These are phyloP conservation scores for Calvadosia cruxmelitensis DNA, from an alignment of 30 jellyfish, hydroid and myxozoan species.

Conservation along the genomic window DNA sequence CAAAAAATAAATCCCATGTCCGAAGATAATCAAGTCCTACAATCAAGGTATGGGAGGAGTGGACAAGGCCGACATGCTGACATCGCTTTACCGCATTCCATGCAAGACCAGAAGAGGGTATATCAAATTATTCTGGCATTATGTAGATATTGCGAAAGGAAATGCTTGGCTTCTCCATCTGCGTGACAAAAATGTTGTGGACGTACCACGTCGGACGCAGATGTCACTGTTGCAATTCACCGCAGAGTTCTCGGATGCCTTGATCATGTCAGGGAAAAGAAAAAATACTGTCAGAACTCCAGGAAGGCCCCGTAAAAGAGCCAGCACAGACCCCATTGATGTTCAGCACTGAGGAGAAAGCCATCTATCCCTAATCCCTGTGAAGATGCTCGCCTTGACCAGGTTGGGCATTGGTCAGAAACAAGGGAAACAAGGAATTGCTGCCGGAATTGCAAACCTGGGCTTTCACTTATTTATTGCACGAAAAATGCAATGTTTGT, in stretches of 20 bases:
- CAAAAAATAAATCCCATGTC: conserved; percentile 34
- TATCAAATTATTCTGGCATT: conserved; percentile 38
- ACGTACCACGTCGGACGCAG: too few species aligned
- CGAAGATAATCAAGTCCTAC: conserved; percentile 33
- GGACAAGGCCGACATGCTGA: conserved; percentile 56
- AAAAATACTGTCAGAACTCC: too few species aligned
- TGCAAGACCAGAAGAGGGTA: conserved; percentile 49
- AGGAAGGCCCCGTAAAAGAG: too few species aligned
- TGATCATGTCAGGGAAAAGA: too few species aligned
- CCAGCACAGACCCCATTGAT: too few species aligned
- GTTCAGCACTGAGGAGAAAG: too few species aligned
- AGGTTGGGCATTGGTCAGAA: conserved; percentile 32
- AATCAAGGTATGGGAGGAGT: conserved; percentile 73
- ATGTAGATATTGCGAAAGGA: conserved; percentile 31
- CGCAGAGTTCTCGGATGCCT: too few species aligned
- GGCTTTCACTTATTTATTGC: conserved; percentile 12
- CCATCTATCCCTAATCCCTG: conserved; percentile 17
- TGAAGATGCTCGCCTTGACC: conserved; percentile 10
- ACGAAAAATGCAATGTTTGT: conserved; percentile 12
- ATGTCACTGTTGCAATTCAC: too few species aligned
- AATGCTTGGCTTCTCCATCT: conserved; percentile 36
- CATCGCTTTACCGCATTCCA: conserved; percentile 34
- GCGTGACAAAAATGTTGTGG: conserved; percentile 17
- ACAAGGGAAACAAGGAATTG: conserved; percentile 9
- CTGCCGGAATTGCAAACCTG: conserved; percentile 12